A percentile compares a stretch with the other conserved stretches of the same genome.
Evolutionary conservation across 1,140 invertebrate genomes (phyloP).

Genomic region (Lucilia sericata): DNA sequence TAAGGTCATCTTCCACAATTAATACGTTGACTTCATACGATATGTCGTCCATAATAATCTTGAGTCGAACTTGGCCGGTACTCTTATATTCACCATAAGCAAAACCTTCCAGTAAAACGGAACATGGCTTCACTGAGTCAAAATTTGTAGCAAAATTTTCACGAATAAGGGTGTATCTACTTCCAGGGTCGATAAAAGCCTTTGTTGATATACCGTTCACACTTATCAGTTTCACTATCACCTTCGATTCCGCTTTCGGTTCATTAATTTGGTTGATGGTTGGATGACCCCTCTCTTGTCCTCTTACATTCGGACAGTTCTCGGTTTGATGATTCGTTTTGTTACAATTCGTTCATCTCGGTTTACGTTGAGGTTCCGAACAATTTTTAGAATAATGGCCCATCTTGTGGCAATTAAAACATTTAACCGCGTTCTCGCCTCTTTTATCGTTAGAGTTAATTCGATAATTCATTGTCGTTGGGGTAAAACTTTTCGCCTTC

Average conservation of each 20-base stretch:
- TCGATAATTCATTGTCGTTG: no score
- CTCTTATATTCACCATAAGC: conserved; percentile 34
- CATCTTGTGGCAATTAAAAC: conserved; percentile 10
- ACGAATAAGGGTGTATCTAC: not conserved
- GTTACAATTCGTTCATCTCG: not conserved
- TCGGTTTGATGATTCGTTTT: conserved; percentile 14
- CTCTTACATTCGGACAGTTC: not conserved
- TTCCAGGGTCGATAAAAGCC: conserved; percentile 21
- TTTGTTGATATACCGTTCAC: not conserved
- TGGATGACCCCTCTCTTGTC: not conserved
- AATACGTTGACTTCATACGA: not conserved
- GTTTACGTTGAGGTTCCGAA: not conserved
- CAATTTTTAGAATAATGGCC: conserved; percentile 27
- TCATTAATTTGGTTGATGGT: not conserved
- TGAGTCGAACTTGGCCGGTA: not conserved
- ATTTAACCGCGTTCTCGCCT: not conserved
- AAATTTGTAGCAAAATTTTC: conserved; percentile 8
- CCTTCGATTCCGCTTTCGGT: not conserved
- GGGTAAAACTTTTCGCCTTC: no score
- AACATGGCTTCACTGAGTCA: not conserved
- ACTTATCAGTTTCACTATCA: not conserved
- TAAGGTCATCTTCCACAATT: not conserved
- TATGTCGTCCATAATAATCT: conserved; percentile 18
- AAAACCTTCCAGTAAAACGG: conserved; percentile 43
- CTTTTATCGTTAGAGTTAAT: not conserved